A percentile compares a stretch with the other conserved stretches of the same genome.
Conservation (phyloP, 2,888 invertebrate genomes). For the Thera obeliscata region DNA sequence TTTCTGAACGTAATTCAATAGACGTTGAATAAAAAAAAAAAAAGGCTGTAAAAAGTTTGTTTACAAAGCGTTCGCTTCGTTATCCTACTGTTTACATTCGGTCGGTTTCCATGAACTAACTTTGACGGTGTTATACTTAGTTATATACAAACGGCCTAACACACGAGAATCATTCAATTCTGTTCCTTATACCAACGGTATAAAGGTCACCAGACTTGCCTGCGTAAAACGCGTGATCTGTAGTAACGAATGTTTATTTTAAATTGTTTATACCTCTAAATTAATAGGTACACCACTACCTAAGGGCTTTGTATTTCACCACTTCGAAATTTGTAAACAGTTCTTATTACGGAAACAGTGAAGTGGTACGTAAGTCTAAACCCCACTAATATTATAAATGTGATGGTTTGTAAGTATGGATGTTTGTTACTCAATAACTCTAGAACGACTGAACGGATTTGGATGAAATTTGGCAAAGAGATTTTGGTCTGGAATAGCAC, state of each 20-base stretch:
- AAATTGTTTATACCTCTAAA: slow-evolving; percentile 33
- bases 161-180: not conserved
- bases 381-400: not conserved
- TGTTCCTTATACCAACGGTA: not conserved
- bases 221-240: not conserved
- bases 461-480: too few species aligned
- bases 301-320: slow-evolving; percentile 40
- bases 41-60: slow-evolving; percentile 19
- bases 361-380: slow-evolving; percentile 6
- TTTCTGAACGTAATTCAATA: too few species aligned
- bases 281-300: slow-evolving; percentile 26
- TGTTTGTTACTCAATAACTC: too few species aligned
- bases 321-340: slow-evolving; percentile 32
- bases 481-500: too few species aligned
- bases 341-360: slow-evolving; percentile 24
- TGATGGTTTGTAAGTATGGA: too few species aligned
- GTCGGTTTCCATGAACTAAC: slow-evolving; percentile 21
- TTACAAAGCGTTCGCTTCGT: slow-evolving; percentile 33
- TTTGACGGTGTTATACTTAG: slow-evolving; percentile 15
- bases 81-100: slow-evolving; percentile 36
- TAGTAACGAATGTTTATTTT: slow-evolving; percentile 36
- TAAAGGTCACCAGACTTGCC: not conserved
- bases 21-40: slow-evolving; percentile 2
- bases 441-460: too few species aligned
- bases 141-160: slow-evolving; percentile 30